Evolutionary conservation across 2,797 vertebrate species (phyloP), one percentile per base, ranked within the genome.

Genomic region (Myripristis jacobus): DNA sequence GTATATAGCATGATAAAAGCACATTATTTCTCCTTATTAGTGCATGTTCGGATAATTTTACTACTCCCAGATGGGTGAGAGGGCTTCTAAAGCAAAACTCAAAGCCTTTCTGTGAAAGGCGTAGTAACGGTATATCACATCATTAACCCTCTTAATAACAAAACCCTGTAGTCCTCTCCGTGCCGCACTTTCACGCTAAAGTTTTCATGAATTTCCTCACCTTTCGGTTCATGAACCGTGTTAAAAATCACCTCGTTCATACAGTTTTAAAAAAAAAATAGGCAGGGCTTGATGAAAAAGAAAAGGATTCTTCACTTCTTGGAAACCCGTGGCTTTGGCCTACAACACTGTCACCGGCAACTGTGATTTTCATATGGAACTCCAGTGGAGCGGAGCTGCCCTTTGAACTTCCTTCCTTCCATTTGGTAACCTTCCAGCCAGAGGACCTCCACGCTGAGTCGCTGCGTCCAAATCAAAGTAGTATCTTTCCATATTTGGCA

Each of bases 341-440:
- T 38, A 31, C 29, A 31, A 6, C 29, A 31, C 29, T 6, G 29
- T 31, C 29, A 31, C 29, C 29, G 3, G 12, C 11, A 5, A 53
- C 27, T n/a, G n/a, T 47, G 57, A 53, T n/a, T 52, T 77, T 70
- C 56, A 64, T n/a, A 43, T 29, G 27, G 24, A 48, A 48, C 64
- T 82, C 82, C 69, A 38, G 76, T 78, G 47, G 77, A 48, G 79
- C 80, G 51, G 77, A 48, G 79, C 2, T 89, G 61, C 70, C 66
- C 84, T 89, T 85, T 88, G 78, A 91, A 87, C 83, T 86, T 85
- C 77, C 83, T 86, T 36, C 71, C 74, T 76, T 85, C 63, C 27
- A 43, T 66, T 84, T 88, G 92, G 86, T 90, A 62, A 82, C 78
- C 78, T 80, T 91, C 89, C 88, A 91, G 80, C 62, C 62, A 38